Evolutionary conservation across 92 coral and sea anemone species (phyloP), one percentile per base, ranked within the genome.

Genomic region (Palythoa caribaeorum): DNA sequence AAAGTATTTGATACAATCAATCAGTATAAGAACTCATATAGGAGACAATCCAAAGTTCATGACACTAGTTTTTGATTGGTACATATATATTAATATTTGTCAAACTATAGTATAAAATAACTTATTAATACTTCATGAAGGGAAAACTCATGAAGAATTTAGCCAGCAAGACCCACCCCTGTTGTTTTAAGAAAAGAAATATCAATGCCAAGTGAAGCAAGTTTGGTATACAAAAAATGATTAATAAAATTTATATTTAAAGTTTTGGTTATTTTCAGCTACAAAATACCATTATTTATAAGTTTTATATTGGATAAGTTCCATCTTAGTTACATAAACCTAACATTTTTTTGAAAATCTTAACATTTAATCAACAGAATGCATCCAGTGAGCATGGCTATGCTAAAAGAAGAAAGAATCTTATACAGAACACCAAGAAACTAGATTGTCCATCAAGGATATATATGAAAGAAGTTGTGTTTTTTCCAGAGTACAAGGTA

Each of bases 381-480:
- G 39, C 38, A 35, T 80, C 85, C 17, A 60, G 85, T 12, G 85
- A 80, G 71, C 74, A 80, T 80, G 73, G 73, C 7, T 80, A 60
- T 60, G 65, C 48, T 71, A 52, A 38, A 54, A 80, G 48, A 76
- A 85, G 55, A 76, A 85, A 76, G 51, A 47, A 71, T 40, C 80
- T 73, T 73, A 72, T 47, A 72, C 90, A 87, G 37, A 51, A 48
- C 44, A 87, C 85, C 38, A 87, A 87, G 72, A 87, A 87, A 66
- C 66, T 87, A 57, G 90, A 47, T 50, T 87, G 90, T 70, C 85
- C 90, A 63, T 84, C 87, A 66, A 63, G 52, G 50, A 78, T 79
- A 15, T 48, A 37, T 50, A 79, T 87, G 79, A 38, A 44, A 44
- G 48, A 44, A 44, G 48, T 44, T 44, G 48, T 44, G 48, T 44